phyloP scores from a whole-genome alignment of 1,140 invertebrate species.

The Anthonomus grandis region DNA sequence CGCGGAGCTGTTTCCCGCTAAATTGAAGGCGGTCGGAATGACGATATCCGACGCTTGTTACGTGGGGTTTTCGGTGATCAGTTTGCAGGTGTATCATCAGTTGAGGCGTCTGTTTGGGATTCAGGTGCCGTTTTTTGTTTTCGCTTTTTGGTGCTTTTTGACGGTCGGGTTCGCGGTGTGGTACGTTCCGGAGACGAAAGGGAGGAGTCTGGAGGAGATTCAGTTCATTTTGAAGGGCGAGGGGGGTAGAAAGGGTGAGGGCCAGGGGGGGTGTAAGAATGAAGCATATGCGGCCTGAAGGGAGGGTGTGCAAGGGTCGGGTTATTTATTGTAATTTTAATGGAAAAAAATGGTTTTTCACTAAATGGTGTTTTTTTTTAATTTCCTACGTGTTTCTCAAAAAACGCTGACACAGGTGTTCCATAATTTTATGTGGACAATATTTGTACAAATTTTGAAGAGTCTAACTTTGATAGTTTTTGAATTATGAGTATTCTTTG shows the following conservation, averaged over 20 bases:
- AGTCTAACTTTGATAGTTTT: no score
- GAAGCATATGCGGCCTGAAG: constrained; percentile 1
- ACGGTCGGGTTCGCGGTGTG: constrained; percentile 61
- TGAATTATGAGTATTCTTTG: no score
- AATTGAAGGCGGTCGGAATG: constrained; percentile 54
- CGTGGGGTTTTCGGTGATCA: constrained; percentile 55
- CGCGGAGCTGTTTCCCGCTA: constrained; percentile 63
- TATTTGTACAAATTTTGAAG: no score
- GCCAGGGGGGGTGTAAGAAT: constrained; percentile 7
- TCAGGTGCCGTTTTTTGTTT: constrained; percentile 65
- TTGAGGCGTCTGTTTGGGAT: constrained; percentile 51
- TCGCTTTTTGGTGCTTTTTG: constrained; percentile 57
- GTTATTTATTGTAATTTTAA: no score
- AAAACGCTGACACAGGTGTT: no score
- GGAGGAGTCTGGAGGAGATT: constrained; percentile 73
- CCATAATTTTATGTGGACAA: no score
- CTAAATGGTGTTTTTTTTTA: no score
- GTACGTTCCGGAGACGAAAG: constrained; percentile 75
- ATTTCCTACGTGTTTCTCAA: no score
- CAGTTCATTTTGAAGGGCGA: constrained; percentile 49
- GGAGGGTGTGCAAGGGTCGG: no score
- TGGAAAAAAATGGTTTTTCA: no score
- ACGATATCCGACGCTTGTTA: constrained; percentile 41
- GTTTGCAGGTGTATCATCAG: constrained; percentile 62
- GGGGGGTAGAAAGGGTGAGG: background rate